phyloP scores from a whole-genome alignment of 23 tunicate genomes.

The Diplosoma virens region DNA sequence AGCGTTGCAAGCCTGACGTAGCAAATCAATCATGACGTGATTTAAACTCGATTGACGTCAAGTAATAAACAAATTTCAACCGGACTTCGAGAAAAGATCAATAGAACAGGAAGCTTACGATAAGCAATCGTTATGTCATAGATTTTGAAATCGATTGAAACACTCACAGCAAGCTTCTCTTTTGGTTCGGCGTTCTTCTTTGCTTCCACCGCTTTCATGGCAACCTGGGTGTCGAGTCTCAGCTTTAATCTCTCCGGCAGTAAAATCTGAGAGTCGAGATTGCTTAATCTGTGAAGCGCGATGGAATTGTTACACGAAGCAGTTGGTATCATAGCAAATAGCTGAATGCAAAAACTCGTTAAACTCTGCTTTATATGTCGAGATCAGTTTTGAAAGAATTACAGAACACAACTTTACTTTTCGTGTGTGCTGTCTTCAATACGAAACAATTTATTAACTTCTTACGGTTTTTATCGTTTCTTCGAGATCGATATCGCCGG shows the following conservation, averaged over 20 bases:
- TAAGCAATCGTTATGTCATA: not conserved
- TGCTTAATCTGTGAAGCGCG: not conserved
- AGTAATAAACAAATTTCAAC: too few species aligned
- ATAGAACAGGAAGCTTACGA: not conserved
- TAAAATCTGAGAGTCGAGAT: slow-evolving; percentile 23
- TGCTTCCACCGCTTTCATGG: slow-evolving; percentile 46
- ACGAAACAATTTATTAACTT: too few species aligned
- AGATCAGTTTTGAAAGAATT: too few species aligned
- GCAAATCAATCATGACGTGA: not conserved
- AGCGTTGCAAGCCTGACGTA: slow-evolving; percentile 26
- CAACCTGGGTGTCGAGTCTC: slow-evolving; percentile 59
- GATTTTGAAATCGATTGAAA: too few species aligned
- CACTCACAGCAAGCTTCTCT: slow-evolving; percentile 38
- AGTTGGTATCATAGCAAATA: too few species aligned
- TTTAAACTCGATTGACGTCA: too few species aligned
- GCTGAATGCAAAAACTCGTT: too few species aligned
- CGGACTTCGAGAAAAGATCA: too few species aligned
- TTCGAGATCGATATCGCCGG: not conserved
- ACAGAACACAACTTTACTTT: too few species aligned
- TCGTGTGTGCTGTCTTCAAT: too few species aligned
- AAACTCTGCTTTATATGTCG: too few species aligned
- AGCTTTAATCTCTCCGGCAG: slow-evolving; percentile 59
- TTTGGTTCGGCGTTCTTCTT: slow-evolving; percentile 40
- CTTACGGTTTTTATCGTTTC: not conserved
- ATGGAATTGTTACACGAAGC: too few species aligned